These are phyloP conservation scores for Drosophila rellima DNA, from an alignment of 2,888 invertebrate species.

Conservation along the genomic window DNA sequence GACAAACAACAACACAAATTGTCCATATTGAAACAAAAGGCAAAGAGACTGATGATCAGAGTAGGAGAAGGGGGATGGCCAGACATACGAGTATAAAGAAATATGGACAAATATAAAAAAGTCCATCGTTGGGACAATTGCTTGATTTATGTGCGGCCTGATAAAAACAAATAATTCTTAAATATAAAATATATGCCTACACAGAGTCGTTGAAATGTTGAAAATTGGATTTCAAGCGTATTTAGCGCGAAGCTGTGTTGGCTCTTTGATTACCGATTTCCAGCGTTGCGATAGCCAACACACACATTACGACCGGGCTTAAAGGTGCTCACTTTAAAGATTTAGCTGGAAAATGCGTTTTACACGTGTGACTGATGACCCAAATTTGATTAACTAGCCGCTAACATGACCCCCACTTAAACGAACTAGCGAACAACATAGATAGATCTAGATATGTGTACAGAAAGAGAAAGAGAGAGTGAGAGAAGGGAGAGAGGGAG, in stretches of 20 bases:
- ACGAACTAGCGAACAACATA: slow-evolving; percentile 25
- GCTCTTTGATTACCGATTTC: slow-evolving; percentile 41
- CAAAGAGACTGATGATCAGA: slow-evolving; percentile 14
- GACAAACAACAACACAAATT: slow-evolving; percentile 15
- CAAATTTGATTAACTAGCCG: slow-evolving; percentile 62
- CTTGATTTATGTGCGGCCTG: slow-evolving; percentile 73
- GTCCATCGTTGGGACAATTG: slow-evolving; percentile 60
- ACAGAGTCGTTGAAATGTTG: slow-evolving; percentile 30
- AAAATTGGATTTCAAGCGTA: slow-evolving; percentile 47
- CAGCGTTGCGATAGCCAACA: slow-evolving; percentile 38
- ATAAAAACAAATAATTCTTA: slow-evolving; percentile 53
- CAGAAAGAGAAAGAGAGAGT: neutral
- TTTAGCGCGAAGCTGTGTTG: slow-evolving; percentile 40
- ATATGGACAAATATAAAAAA: no score
- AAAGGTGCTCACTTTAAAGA: slow-evolving; percentile 27
- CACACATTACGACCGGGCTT: neutral
- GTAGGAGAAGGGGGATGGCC: slow-evolving; percentile 21
- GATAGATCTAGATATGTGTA: slow-evolving; percentile 4
- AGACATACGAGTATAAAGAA: no score
- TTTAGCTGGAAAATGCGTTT: slow-evolving; percentile 72
- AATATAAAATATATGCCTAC: slow-evolving; percentile 19
- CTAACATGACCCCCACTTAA: slow-evolving; percentile 37
- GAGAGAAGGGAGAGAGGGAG: neutral
- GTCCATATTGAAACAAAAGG: slow-evolving; percentile 33
- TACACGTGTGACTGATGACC: slow-evolving; percentile 73